Base-by-base conservation (phyloP, 2,888 invertebrate genomes). In the Meandrusa payeni region DNA sequence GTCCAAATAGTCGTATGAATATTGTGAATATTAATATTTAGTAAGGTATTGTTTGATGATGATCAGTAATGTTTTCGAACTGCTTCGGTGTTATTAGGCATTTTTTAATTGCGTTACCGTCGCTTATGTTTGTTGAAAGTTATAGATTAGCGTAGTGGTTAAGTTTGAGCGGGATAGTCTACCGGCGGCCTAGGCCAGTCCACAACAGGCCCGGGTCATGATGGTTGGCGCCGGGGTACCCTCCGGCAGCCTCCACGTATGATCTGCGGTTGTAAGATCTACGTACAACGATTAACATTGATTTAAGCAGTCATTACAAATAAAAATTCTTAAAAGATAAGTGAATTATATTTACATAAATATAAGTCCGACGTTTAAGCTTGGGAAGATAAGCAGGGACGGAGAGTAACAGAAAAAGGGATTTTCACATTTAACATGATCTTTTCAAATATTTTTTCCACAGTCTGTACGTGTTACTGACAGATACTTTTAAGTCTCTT, bases 171-270 rank as follows among this genome's bases (percentile, higher is more conserved):
- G 17, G 23, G 12, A 24, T 10, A 32, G 32, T 38, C 43, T 61
- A 61, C 70, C 85, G 83, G 66, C 86, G 78, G 43, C 92, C 92
- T 52, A 92, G 85, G 6, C 92, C 91, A 23, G 91, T 81, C 91
- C 91, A 92, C 86, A 91, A 89, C 68, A 91, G 82, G 45, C 87
- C 91, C 22, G 92, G 92, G 71, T 92, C 91, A 59, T 91, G 89
- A 52, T 89, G 88, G 62, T 92, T 90, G 34, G 91, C 90, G 2
- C 89, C 89, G 22, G 90, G 90, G 61, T 91, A 89, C 5, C 75
- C 76, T 3, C 88, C 89, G 57, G 90, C 89, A 54, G 81, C 69
- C 59, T 90, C 88, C 60, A 91, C 87, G 70, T 90, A 80, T 47
- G 91, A 90, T 76, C 91, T 87, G 80, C 88, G 86, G 81, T 87